Evolutionary conservation across 2,888 invertebrate species (phyloP).

Genomic region (Noctua comes): DNA sequence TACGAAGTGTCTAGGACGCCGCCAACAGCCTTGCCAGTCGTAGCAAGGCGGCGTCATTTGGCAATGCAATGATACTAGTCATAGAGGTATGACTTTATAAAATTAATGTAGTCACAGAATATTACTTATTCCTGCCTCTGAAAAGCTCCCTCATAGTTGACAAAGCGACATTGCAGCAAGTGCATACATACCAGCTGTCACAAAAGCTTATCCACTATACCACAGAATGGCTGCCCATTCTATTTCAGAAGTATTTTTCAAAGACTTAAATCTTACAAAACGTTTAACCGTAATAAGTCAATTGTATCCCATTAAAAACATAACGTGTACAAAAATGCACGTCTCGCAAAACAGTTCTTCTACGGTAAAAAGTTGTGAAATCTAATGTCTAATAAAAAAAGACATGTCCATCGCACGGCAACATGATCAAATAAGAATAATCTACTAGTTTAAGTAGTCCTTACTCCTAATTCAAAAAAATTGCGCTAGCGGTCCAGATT

Average conservation of each 20-base stretch:
- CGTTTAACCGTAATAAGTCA: constrained; percentile 8
- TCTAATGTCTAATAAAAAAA: no score
- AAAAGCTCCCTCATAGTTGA: not conserved
- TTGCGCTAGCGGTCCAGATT: no score
- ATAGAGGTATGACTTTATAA: not conserved
- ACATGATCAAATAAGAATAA: no score
- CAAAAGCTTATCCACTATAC: not conserved
- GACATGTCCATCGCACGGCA: no score
- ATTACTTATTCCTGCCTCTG: not conserved
- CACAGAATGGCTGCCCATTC: not conserved
- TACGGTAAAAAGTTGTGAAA: no score
- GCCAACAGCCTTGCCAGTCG: not conserved
- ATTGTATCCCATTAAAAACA: not conserved
- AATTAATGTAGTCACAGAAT: not conserved
- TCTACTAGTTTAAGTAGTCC: no score
- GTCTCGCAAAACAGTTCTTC: no score
- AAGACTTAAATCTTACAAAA: not conserved
- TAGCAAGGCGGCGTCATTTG: not conserved
- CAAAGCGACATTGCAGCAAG: not conserved
- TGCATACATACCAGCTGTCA: constrained; percentile 2
- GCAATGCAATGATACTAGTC: not conserved
- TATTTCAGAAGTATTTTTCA: not conserved
- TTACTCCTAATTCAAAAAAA: no score
- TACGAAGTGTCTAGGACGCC: not conserved
- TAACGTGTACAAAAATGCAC: no score